Conservation (phyloP, 92 coral and sea anemone species). For the Phenganax subtilis region DNA sequence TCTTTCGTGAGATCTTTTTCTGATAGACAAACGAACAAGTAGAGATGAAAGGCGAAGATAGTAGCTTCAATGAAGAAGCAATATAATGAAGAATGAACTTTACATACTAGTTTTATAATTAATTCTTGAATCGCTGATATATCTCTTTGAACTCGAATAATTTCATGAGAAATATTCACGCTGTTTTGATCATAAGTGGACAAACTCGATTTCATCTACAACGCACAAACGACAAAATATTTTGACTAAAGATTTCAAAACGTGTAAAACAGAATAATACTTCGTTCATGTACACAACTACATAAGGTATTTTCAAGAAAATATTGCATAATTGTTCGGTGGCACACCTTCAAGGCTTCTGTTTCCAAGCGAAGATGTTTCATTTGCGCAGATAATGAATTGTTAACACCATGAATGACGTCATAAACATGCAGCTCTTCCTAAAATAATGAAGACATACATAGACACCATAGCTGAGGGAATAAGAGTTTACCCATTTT, state of each 20-base stretch:
- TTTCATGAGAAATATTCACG: conserved; percentile 15
- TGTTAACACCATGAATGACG: conserved; percentile 1
- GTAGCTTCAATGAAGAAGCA: no score
- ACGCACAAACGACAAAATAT: neutral
- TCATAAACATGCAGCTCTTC: neutral
- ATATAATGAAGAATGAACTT: neutral
- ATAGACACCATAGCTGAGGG: neutral
- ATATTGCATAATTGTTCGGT: neutral
- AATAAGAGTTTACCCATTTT: no score
- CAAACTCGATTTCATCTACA: conserved; percentile 12
- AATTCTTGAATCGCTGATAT: conserved; percentile 10
- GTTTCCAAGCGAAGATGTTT: conserved; percentile 1
- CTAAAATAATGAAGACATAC: neutral
- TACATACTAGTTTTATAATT: conserved; percentile 23
- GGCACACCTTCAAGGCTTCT: neutral
- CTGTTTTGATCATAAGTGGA: neutral
- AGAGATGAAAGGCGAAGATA: neutral
- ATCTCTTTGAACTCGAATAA: conserved; percentile 10
- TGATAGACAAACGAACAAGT: neutral
- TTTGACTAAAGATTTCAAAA: neutral
- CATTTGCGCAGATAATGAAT: conserved; percentile 5
- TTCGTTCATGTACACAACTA: no score
- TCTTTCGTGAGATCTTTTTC: no score
- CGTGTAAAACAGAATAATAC: no score
- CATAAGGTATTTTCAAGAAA: neutral